Evolutionary conservation across 2,797 vertebrate genomes (phyloP).

Genomic region (Onychomys arenicola): DNA sequence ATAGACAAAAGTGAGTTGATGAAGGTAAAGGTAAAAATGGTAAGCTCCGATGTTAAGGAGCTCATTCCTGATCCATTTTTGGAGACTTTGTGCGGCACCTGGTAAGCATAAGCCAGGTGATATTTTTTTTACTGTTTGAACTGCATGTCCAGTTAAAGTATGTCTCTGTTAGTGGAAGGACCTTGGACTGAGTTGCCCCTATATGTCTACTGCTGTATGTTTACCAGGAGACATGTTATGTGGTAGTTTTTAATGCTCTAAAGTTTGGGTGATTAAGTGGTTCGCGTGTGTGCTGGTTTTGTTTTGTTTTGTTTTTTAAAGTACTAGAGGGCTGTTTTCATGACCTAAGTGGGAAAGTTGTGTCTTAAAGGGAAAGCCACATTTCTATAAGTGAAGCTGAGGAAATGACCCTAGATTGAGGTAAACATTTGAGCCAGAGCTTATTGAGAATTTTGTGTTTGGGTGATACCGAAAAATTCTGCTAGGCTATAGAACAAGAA

Average conservation of each 20-base stretch:
- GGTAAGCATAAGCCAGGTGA: conserved; percentile 23
- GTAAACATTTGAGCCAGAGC: conserved; percentile 29
- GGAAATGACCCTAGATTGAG: neutral
- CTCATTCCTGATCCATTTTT: neutral
- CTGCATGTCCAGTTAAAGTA: conserved; percentile 39
- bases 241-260: neutral
- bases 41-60: neutral
- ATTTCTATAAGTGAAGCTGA: conserved; percentile 38
- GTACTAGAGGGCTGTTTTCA: neutral
- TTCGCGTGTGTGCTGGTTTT: neutral
- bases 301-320: neutral
- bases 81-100: neutral
- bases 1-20: neutral
- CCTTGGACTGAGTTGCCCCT: neutral
- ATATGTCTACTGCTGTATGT: neutral
- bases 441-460: conserved; percentile 1
- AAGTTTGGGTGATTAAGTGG: neutral
- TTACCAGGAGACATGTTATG: neutral
- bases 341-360: neutral
- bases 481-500: neutral
- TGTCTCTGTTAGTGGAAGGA: neutral
- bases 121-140: neutral
- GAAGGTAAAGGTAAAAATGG: neutral
- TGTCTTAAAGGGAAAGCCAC: neutral
- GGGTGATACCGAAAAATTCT: conserved; percentile 33